Base-by-base conservation (phyloP, 2,888 invertebrate genomes). In the Lepetodrilus schrolli region DNA sequence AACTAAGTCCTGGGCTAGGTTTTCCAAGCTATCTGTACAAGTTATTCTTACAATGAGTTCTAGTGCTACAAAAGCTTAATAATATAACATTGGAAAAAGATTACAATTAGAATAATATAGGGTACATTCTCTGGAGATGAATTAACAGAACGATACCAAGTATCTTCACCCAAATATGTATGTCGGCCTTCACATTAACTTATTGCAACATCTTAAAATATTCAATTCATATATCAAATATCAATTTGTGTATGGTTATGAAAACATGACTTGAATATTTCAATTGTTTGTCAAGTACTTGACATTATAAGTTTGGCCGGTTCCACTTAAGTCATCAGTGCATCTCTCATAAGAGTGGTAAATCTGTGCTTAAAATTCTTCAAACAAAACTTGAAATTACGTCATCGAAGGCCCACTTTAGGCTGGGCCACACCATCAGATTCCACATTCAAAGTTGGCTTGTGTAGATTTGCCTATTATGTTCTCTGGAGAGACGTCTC, bases 241-340 rank as follows among this genome's bases (percentile, higher is more conserved):
- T 23, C 34, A 30, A n/a, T 30, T 58, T 34, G 13, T 58, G 58
- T 34, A 58, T 30, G 58, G n/a, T 17, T 58, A 58, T 58, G 58
- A 58, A 58, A 58, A 58, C 58, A 58, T 34, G 34, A 58, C 58
- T 58, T 58, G 58, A 58, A 58, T 58, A 58, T 58, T 58, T 30
- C 58, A 58, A 58, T 58, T 58, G 34, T 58, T 58, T 58, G 34
- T 58, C 26, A 58, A 30, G 34, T 26, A 58, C 58, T 58, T 58
- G 58, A 58, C 58, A 51, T 51, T 17, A 43, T 58, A 58, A 58
- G 34, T 30, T 58, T 58, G 58, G 34, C 26, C 26, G 30, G 30
- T 7, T 58, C 58, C 58, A 26, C 58, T 58, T 58, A 5, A 21
- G 17, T 34, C 58, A 58, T 26, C 34, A 13, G 13, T 58, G 34